Evolutionary conservation across 2,888 invertebrate genomes (phyloP).

Genomic region (Cephus rjabovi): DNA sequence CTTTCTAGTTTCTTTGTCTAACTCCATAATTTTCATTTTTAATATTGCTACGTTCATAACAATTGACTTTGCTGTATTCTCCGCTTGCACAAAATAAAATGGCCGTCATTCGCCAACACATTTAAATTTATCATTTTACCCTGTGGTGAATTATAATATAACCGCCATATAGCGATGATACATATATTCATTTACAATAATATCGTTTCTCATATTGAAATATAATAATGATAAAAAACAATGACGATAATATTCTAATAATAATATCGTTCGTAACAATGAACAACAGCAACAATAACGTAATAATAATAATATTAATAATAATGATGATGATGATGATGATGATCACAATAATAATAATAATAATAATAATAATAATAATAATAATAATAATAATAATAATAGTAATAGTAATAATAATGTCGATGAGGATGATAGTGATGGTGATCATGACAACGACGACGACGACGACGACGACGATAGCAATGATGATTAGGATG

Average conservation of each 20-base stretch:
- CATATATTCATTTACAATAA: slow-evolving; percentile 43
- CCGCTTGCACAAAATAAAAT: slow-evolving; percentile 49
- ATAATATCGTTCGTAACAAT: slow-evolving; percentile 30
- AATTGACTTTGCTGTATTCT: slow-evolving; percentile 46
- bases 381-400: no score
- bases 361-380: no score
- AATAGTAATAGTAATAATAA: no score
- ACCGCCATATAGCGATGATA: slow-evolving; percentile 50
- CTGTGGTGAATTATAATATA: slow-evolving; percentile 64
- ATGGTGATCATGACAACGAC: no score
- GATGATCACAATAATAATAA: no score
- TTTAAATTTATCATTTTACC: slow-evolving; percentile 53
- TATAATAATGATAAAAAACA: slow-evolving; percentile 33
- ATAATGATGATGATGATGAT: slow-evolving; percentile 17
- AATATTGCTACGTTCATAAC: slow-evolving; percentile 43
- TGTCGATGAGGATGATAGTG: no score
- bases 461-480: no score
- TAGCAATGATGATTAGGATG: no score
- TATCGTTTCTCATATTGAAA: slow-evolving; percentile 8
- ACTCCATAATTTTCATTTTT: not conserved
- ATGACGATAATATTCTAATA: slow-evolving; percentile 13
- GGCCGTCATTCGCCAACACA: slow-evolving; percentile 54
- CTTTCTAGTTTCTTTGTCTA: slow-evolving; percentile 17
- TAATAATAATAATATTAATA: slow-evolving; percentile 36
- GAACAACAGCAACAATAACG: slow-evolving; percentile 38